Percentiles rank a stretch among this genome's conserved stretches.
These are phyloP conservation scores for Drosophila neutralis DNA, from an alignment of 2,888 invertebrate species.

Conservation along the genomic window DNA sequence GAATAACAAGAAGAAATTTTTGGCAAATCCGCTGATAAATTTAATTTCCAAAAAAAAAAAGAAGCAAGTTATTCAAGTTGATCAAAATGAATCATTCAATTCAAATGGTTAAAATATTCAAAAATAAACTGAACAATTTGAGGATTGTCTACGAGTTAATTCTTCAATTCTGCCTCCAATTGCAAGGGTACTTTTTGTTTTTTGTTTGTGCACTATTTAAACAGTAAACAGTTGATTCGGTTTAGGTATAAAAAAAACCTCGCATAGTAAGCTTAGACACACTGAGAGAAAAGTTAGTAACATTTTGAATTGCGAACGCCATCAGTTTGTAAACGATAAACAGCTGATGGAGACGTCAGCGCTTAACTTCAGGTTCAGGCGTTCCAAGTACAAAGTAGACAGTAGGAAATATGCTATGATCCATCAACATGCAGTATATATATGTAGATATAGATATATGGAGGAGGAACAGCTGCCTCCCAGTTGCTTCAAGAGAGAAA, in stretches of 20 bases:
- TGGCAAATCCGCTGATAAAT: too few species aligned
- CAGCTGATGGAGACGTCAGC: conserved; percentile 36
- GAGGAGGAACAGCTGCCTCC: background rate
- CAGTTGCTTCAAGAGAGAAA: conserved; percentile 88
- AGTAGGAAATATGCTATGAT: conserved; percentile 36
- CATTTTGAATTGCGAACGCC: conserved; percentile 27
- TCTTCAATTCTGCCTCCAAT: background rate
- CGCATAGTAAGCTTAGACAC: conserved; percentile 17
- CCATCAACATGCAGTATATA: conserved; percentile 9
- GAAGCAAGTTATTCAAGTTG: background rate
- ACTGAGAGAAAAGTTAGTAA: conserved; percentile 38
- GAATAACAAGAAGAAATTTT: background rate
- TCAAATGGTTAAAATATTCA: background rate
- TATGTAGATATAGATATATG: background rate
- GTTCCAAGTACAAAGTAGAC: conserved; percentile 71
- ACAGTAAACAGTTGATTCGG: conserved; percentile 30
- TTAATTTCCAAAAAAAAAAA: too few species aligned
- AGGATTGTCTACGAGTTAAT: too few species aligned
- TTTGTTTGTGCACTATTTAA: background rate
- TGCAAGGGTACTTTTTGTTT: conserved; percentile 7
- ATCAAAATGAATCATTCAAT: background rate
- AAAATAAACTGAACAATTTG: background rate
- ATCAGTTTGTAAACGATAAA: conserved; percentile 47
- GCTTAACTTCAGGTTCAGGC: conserved; percentile 9
- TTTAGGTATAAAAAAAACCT: conserved; percentile 7